phyloP scores from a whole-genome alignment of 2,113 vertebrate species.

The Anolis sagrei region DNA sequence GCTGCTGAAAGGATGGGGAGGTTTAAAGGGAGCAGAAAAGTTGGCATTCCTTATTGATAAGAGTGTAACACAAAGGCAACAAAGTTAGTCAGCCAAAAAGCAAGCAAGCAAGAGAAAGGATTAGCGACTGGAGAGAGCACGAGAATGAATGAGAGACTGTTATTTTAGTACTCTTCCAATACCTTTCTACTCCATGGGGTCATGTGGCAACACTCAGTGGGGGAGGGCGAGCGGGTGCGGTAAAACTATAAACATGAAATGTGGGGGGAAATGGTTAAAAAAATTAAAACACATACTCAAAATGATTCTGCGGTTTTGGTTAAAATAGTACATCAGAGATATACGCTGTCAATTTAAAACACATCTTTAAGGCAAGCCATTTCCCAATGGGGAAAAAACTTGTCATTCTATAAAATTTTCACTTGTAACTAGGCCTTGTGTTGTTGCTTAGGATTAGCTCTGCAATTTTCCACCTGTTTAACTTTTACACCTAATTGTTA shows the following conservation, averaged over 20 bases:
- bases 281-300: constrained; percentile 74
- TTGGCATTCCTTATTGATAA: constrained; percentile 33
- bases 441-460: background rate
- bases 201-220: constrained; percentile 96
- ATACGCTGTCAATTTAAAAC: constrained; percentile 27
- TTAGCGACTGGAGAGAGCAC: constrained; percentile 58
- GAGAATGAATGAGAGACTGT: constrained; percentile 66
- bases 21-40: background rate
- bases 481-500: background rate
- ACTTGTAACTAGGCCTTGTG: background rate
- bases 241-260: constrained; percentile 92
- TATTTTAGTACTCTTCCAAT: constrained; percentile 78
- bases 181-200: constrained; percentile 99
- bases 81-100: constrained; percentile 69
- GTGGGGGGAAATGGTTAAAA: constrained; percentile 67
- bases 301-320: constrained; percentile 32
- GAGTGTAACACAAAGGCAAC: constrained; percentile 20
- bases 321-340: constrained; percentile 54
- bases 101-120: constrained; percentile 65
- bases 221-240: constrained; percentile 91
- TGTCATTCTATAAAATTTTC: constrained; percentile 15
- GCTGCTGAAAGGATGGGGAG: constrained; percentile 11
- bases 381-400: constrained; percentile 3
- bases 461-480: background rate
- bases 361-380: constrained; percentile 25